Percentiles rank a stretch among this genome's conserved stretches.
Evolutionary conservation across 2,113 vertebrate genomes (phyloP).

Genomic region (Chaetops frenatus): DNA sequence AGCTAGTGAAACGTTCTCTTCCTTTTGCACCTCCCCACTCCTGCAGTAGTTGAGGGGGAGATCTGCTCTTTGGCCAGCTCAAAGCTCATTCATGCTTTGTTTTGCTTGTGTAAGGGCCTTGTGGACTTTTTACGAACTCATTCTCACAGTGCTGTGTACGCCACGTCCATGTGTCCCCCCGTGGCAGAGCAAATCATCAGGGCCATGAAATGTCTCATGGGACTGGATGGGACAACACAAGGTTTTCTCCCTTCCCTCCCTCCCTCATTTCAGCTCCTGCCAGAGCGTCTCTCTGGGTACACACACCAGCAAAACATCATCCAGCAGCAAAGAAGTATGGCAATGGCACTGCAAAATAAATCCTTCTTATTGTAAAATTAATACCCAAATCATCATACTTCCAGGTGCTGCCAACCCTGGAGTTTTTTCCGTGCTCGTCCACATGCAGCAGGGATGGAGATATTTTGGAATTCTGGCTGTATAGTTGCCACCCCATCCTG

Average conservation of each 20-base stretch:
- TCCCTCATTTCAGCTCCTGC: not conserved
- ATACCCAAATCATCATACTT: not conserved
- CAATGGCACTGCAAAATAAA: not conserved
- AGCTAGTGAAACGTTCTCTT: not conserved
- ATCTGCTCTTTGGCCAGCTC: not conserved
- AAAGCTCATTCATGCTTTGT: conserved; percentile 42
- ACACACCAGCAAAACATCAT: not conserved
- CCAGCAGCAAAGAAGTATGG: not conserved
- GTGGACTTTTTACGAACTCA: conserved; percentile 85
- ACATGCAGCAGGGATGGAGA: not conserved
- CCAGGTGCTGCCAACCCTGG: not conserved
- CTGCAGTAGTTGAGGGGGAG: not conserved
- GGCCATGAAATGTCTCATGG: conserved; percentile 85
- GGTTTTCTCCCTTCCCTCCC: conserved; percentile 62
- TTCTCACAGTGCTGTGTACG: conserved; percentile 86
- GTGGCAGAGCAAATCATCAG: conserved; percentile 85
- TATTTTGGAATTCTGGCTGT: not conserved
- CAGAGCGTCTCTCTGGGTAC: not conserved
- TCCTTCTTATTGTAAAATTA: not conserved
- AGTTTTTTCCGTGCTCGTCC: not conserved
- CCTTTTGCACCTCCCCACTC: not conserved
- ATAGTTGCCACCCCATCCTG: not conserved
- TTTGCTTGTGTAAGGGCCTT: conserved; percentile 75
- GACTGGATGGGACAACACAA: conserved; percentile 78
- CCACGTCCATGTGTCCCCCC: conserved; percentile 82